phyloP scores from a whole-genome alignment of 2,888 invertebrate genomes.

The Campoplex nolae region DNA sequence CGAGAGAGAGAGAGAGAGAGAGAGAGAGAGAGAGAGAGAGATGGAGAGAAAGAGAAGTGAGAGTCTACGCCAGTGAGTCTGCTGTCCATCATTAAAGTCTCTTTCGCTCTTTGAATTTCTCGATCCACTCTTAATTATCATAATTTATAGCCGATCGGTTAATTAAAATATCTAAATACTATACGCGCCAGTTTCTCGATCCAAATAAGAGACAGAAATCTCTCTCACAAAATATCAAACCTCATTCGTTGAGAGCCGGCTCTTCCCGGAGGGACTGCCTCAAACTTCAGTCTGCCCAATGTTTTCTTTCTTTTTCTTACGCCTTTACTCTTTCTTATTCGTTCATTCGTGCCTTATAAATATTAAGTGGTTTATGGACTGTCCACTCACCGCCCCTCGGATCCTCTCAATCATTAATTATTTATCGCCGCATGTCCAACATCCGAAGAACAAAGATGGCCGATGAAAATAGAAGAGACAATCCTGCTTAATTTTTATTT shows the following conservation, averaged over 20 bases:
- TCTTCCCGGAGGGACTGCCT: constrained; percentile 45
- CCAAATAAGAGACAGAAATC: constrained; percentile 72
- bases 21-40: background rate
- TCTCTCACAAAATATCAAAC: constrained; percentile 38
- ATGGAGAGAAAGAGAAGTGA: constrained; percentile 14
- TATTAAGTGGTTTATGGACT: constrained; percentile 81
- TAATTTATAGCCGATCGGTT: constrained; percentile 83
- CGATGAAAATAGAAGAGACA: constrained; percentile 25
- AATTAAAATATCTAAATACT: constrained; percentile 84
- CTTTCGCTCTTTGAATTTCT: constrained; percentile 35
- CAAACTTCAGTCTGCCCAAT: background rate
- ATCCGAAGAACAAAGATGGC: background rate
- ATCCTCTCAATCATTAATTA: constrained; percentile 81
- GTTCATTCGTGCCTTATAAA: constrained; percentile 80
- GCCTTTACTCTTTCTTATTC: constrained; percentile 63
- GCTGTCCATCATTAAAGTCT: constrained; percentile 43
- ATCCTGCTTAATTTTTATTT: constrained; percentile 50
- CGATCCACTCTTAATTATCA: constrained; percentile 78
- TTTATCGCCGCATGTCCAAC: constrained; percentile 78
- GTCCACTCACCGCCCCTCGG: constrained; percentile 68
- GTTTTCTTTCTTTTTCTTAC: constrained; percentile 52
- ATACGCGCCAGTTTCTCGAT: constrained; percentile 69
- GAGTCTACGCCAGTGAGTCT: constrained; percentile 25
- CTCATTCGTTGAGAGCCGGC: constrained; percentile 68
- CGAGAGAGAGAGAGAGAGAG: constrained; percentile 1